These are phyloP conservation scores for Sebastes flavidus DNA, from an alignment of 2,797 vertebrate species.

Conservation along the genomic window DNA sequence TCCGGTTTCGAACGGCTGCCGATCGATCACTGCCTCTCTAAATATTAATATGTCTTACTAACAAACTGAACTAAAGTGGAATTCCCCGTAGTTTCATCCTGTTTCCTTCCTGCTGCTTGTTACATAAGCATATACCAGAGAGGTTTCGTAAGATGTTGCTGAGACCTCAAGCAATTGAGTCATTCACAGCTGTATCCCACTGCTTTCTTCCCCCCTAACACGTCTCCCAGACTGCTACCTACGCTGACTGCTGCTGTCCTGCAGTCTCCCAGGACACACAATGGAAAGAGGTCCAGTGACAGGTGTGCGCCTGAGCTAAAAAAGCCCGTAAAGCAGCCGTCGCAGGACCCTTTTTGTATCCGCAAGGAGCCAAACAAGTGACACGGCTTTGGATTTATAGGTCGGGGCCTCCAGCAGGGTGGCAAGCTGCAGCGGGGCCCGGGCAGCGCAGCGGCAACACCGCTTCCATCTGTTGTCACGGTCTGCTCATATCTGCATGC, in stretches of 20 bases:
- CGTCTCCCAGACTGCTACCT: background rate
- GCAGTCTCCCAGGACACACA: constrained; percentile 13
- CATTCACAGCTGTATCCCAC: background rate
- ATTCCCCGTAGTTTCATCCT: background rate
- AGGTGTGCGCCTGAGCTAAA: constrained; percentile 51
- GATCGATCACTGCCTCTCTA: background rate
- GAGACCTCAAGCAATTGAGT: background rate
- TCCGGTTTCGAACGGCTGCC: background rate
- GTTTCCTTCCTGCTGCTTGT: background rate
- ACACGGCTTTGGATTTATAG: constrained; percentile 75
- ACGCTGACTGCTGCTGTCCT: background rate
- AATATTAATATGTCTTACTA: background rate
- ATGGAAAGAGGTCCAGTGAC: constrained; percentile 31
- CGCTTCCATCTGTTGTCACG: constrained; percentile 80
- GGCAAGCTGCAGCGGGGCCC: constrained; percentile 71
- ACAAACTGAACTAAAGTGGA: background rate
- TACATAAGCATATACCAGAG: background rate
- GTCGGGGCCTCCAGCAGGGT: constrained; percentile 73
- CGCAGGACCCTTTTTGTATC: constrained; percentile 52
- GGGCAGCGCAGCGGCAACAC: constrained; percentile 56
- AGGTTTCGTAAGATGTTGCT: background rate
- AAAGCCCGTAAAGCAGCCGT: constrained; percentile 37
- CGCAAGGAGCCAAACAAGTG: constrained; percentile 61
- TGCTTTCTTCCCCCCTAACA: background rate
- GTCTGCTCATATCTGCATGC: constrained; percentile 72